A percentile compares a stretch with the other conserved stretches of the same genome.
phyloP scores from a whole-genome alignment of 2,797 vertebrate species.

The Cossypha heuglini region DNA sequence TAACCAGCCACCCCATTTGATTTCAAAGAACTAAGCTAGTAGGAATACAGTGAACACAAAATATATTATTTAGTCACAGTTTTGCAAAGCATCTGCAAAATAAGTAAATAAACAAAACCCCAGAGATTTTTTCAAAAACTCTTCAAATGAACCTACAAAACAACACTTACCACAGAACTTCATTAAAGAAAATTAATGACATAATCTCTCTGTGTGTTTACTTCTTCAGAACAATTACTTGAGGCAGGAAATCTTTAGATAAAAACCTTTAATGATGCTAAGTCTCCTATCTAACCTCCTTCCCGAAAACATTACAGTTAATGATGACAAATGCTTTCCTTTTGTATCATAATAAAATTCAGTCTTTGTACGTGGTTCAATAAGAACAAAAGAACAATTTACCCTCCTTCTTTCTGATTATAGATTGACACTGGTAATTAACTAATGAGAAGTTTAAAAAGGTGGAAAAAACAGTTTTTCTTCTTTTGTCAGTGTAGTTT shows the following conservation, averaged over 20 bases:
- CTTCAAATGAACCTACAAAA: slow-evolving; percentile 18
- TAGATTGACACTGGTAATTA: neutral
- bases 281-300: slow-evolving; percentile 54
- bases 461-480: neutral
- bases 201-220: slow-evolving; percentile 33
- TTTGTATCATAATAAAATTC: slow-evolving; percentile 53
- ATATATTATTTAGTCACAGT: neutral
- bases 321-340: slow-evolving; percentile 60
- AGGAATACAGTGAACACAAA: neutral
- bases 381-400: neutral
- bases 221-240: slow-evolving; percentile 49
- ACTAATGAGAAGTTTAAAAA: neutral
- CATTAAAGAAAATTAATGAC: slow-evolving; percentile 46
- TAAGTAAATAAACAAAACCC: neutral
- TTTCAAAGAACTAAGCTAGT: neutral
- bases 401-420: slow-evolving; percentile 1
- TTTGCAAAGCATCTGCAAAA: neutral
- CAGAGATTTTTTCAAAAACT: neutral
- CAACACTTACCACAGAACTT: neutral
- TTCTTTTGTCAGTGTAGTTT: neutral
- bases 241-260: slow-evolving; percentile 64
- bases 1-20: neutral
- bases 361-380: neutral
- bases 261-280: slow-evolving; percentile 62
- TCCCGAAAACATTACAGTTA: slow-evolving; percentile 56